Conservation (phyloP, 2,113 vertebrate species). For the Corythornis vintsioides region DNA sequence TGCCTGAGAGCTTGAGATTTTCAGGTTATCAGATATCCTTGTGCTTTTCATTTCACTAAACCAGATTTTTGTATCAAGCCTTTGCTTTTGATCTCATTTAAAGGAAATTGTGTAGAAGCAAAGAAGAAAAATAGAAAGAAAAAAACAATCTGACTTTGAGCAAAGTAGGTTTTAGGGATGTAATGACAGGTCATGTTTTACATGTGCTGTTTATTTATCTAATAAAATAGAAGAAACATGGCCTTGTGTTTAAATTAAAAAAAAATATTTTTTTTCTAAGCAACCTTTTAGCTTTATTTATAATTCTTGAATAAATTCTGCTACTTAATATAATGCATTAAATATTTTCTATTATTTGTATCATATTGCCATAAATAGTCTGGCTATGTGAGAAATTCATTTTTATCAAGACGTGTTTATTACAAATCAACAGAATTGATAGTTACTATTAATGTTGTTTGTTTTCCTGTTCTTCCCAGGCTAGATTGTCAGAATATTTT, state of each 20-base stretch:
- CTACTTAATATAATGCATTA: background rate
- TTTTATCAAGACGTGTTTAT: background rate
- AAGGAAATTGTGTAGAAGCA: background rate
- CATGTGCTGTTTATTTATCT: background rate
- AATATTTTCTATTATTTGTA: background rate
- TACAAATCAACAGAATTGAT: background rate
- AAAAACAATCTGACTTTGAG: background rate
- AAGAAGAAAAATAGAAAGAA: background rate
- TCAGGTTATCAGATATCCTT: constrained; percentile 15
- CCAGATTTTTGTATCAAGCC: background rate
- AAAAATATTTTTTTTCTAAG: background rate
- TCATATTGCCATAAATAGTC: background rate
- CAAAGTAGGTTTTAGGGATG: background rate
- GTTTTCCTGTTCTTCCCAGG: background rate
- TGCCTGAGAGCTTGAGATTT: constrained; percentile 31
- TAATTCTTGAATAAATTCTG: background rate
- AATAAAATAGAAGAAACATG: background rate
- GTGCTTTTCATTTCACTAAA: background rate
- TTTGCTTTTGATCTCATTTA: background rate
- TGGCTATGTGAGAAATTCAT: background rate
- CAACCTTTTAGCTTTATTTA: background rate
- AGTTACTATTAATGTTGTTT: background rate
- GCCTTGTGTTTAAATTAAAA: background rate
- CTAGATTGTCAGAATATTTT: background rate
- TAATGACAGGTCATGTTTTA: background rate